Base-by-base conservation (phyloP, 2,888 invertebrate genomes). In the Drosophila fungiperda region DNA sequence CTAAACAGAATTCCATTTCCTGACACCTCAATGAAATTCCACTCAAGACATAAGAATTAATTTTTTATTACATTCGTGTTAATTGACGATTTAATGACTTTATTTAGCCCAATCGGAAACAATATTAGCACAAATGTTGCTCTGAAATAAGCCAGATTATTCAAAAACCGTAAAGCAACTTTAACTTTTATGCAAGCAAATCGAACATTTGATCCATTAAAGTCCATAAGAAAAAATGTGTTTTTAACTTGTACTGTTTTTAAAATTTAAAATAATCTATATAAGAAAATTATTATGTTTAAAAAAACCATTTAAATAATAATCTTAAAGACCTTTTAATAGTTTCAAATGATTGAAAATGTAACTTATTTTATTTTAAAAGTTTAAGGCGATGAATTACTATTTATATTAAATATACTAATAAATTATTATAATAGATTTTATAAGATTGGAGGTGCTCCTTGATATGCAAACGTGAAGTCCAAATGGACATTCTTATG, bases 11-110 rank as follows among this genome's bases (percentile, higher is more conserved):
- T 58, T 53, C 20, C 33, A 67, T 75, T 76, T 76, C 70, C 64
- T 74, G 58, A 35, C 53, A 48, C 11, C 49, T 35, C 26, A 58
- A 11, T 11, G 26, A 50, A 42, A 68, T 35, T 20, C 49, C 38
- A 61, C 55, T 29, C 8, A 35, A 57, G 52, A n/a, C 35, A 65
- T 75, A 54, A 64, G 65, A 61, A 64, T 42, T 11, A 5, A 11
- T 61, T 35, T 35, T 72, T 61, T 38, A 63, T 26, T 40, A 49
- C n/a, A 17, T 42, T 61, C 17, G 35, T 45, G 23, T 26, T 45
- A 49, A 65, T 54, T 77, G 68, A 61, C 55, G 62, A 50, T 36
- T 54, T 63, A 64, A 77, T 77, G 35, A 65, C 67, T 68, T 71
- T 55, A 76, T 78, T 74, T 54, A 60, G 33, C 38, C 11, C 12